Conservation (phyloP, 2,113 vertebrate species). For the Percina caprodes region DNA sequence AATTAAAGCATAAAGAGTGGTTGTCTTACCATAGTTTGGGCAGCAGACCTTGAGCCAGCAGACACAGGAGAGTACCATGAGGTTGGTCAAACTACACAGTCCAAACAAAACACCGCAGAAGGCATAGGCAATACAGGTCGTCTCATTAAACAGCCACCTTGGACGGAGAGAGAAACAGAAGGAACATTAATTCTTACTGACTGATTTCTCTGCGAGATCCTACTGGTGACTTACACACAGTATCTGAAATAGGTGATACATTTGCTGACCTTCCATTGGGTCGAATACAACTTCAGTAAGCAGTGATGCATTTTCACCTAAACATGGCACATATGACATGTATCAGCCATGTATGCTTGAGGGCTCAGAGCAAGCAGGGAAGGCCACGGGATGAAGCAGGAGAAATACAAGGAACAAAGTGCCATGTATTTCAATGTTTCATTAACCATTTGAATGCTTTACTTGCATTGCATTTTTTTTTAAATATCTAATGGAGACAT, state of each 20-base stretch:
- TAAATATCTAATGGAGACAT: neutral
- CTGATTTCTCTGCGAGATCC: conserved; percentile 1
- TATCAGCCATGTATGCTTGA: conserved; percentile 7
- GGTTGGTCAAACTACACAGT: conserved; percentile 88
- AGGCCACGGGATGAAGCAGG: neutral
- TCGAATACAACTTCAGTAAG: neutral
- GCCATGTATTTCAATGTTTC: neutral
- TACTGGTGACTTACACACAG: conserved; percentile 4
- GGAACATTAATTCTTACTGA: neutral
- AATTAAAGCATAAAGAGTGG: neutral
- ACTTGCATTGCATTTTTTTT: conserved; percentile 1
- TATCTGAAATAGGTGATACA: conserved; percentile 3
- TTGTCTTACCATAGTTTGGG: conserved; percentile 86
- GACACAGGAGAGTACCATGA: conserved; percentile 87
- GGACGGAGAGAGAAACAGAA: conserved; percentile 44
- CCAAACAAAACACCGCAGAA: conserved; percentile 90
- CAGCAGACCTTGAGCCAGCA: conserved; percentile 92
- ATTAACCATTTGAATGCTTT: neutral
- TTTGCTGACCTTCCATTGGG: neutral
- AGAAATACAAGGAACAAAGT: neutral
- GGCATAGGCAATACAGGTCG: conserved; percentile 82
- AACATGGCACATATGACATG: conserved; percentile 25
- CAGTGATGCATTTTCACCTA: conserved; percentile 40
- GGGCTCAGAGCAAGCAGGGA: conserved; percentile 7
- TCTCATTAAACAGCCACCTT: conserved; percentile 88